These are phyloP conservation scores for Thalassophryne amazonica DNA, from an alignment of 2,797 vertebrate genomes.

Conservation along the genomic window DNA sequence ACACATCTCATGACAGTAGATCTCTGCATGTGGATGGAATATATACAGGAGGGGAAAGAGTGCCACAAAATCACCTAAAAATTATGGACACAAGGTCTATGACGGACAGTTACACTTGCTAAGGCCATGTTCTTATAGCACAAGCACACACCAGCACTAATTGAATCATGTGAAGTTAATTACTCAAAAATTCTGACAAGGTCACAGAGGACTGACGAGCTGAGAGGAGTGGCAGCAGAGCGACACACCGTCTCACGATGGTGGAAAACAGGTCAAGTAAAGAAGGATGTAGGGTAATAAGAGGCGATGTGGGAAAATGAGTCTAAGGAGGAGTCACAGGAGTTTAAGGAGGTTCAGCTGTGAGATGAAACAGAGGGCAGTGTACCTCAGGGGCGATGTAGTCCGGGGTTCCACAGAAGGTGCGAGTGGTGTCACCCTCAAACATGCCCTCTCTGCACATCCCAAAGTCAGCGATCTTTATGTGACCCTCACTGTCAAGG, in stretches of 20 bases:
- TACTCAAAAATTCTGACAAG: constrained; percentile 64
- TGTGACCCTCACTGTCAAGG: constrained; percentile 89
- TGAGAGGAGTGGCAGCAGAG: constrained; percentile 27
- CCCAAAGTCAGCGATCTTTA: constrained; percentile 92
- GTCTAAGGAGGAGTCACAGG: constrained; percentile 5
- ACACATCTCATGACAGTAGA: no score
- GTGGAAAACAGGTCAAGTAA: constrained; percentile 40
- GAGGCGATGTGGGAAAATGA: constrained; percentile 12
- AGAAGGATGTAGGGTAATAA: constrained; percentile 5
- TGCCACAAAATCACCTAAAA: no score
- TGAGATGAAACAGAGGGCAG: neutral
- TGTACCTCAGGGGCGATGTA: constrained; percentile 92
- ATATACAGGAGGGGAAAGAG: neutral
- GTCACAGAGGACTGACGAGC: constrained; percentile 51
- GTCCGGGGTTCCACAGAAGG: constrained; percentile 92
- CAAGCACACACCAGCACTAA: constrained; percentile 39
- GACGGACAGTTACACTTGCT: constrained; percentile 32
- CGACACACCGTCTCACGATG: neutral
- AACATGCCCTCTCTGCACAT: constrained; percentile 92
- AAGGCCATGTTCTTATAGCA: neutral
- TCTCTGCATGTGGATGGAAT: no score
- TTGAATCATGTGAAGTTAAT: constrained; percentile 64
- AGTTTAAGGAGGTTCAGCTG: neutral
- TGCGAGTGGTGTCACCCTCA: constrained; percentile 84
- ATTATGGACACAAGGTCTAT: constrained; percentile 18